Evolutionary conservation across 2,113 vertebrate genomes (phyloP), one percentile per base, ranked within the genome.

Genomic region (Erythrocercus mccallii): DNA sequence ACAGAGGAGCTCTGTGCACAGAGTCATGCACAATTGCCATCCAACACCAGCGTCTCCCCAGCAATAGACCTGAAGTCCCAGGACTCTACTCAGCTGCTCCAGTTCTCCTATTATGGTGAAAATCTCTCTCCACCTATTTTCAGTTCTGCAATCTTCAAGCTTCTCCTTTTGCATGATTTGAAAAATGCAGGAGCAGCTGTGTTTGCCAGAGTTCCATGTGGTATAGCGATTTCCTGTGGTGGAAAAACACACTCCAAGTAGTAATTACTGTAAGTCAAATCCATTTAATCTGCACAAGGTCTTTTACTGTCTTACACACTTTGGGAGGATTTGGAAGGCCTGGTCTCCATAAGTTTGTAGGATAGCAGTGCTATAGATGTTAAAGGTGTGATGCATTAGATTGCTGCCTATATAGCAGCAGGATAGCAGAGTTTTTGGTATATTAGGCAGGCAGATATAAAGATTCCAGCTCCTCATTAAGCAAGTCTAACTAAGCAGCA

Each of bases 171-270:
- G 35, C 58, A 92, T 90, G 73, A 68, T 92, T 85, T 89, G 78
- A 96, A 95, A 92, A 86, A 86, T 71, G 94, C 93, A 76, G 87
- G 80, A 88, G 87, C 35, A 51, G 31, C 42, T 94, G 23, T 7
- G 5, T 54, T 40, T 97, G 91, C 98, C 97, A 97, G 76, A 80
- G 58, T 81, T 90, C 84, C 93, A 96, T 97, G 88, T 97, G 97
- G 88, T 90, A 95, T 80, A 94, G 78, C 3, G 35, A 97, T 97
- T 98, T 98, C 96, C 94, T 97, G 86, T 81, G 92, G 82, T 97
- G 97, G 96, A 98, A 98, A 97, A 96, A 74, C 51, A 47, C 6
- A 31, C 40, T 89, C 87, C 86, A 81, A 96, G 64, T 62, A 85
- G 62, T 93, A 96, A 97, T 97, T 94, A 77, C 82, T 90, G 65